These are phyloP conservation scores for Ferdinandea cuprea DNA, from an alignment of 2,888 invertebrate genomes.

Conservation along the genomic window DNA sequence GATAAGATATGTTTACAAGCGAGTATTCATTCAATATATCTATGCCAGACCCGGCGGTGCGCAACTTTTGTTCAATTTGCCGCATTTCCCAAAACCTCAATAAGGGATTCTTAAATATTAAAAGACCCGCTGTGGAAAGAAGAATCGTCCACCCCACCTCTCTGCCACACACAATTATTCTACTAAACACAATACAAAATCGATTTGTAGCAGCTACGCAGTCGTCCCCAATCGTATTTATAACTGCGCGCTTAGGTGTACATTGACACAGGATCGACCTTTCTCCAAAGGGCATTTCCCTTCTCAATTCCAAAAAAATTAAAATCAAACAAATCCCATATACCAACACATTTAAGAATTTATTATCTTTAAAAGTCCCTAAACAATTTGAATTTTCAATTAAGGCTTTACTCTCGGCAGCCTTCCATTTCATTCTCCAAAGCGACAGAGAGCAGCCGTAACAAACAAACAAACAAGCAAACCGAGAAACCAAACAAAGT, in stretches of 20 bases:
- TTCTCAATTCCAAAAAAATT: conserved; percentile 20
- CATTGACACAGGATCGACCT: not conserved
- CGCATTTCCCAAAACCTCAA: too few species aligned
- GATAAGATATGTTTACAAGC: too few species aligned
- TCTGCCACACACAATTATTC: too few species aligned
- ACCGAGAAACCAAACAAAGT: conserved; percentile 55
- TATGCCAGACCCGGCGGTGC: too few species aligned
- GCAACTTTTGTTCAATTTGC: too few species aligned
- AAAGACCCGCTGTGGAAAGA: too few species aligned
- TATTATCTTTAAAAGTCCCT: conserved; percentile 35
- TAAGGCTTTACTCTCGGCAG: conserved; percentile 5
- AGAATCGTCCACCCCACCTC: too few species aligned
- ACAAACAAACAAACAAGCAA: conserved; percentile 42
- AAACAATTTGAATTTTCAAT: conserved; percentile 21
- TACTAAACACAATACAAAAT: too few species aligned
- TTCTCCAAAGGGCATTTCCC: not conserved
- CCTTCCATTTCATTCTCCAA: not conserved
- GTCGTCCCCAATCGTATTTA: too few species aligned
- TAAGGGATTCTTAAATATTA: too few species aligned
- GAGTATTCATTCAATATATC: too few species aligned
- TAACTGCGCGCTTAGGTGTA: not conserved
- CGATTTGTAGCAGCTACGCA: too few species aligned
- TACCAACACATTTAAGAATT: conserved; percentile 4
- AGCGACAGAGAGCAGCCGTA: not conserved
- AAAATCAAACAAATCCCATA: conserved; percentile 20